Percentiles rank a stretch among this genome's conserved stretches.
Conservation (phyloP, 2,797 vertebrate species). For the Microhierax caerulescens region DNA sequence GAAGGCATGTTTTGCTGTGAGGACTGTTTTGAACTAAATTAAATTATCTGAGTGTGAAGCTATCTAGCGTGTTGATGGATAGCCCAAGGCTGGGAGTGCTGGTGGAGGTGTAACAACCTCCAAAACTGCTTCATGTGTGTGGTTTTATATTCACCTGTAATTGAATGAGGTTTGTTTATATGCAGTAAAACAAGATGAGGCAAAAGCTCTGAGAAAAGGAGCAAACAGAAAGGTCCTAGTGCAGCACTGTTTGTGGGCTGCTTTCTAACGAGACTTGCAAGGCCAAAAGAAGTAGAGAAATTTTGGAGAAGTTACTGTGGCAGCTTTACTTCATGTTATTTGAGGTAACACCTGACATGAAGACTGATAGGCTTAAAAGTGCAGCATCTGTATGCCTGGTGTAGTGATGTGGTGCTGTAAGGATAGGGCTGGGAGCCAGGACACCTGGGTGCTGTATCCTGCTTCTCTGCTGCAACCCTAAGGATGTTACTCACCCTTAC, state of each 20-base stretch:
- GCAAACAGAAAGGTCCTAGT: not conserved
- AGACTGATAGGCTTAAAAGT: not conserved
- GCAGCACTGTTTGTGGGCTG: not conserved
- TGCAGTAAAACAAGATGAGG: not conserved
- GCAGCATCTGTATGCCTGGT: constrained; percentile 2
- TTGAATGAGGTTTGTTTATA: not conserved
- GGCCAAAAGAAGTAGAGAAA: not conserved
- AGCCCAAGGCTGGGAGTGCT: not conserved
- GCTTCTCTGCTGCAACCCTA: not conserved
- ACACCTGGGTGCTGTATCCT: not conserved
- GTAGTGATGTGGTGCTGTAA: not conserved
- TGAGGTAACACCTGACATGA: not conserved
- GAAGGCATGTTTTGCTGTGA: not conserved
- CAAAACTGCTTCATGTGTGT: not conserved
- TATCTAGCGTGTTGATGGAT: not conserved
- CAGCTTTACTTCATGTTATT: not conserved
- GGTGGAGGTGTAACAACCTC: not conserved
- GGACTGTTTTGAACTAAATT: not conserved
- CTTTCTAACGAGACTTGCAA: not conserved
- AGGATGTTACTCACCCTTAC: not conserved
- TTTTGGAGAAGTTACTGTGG: not conserved
- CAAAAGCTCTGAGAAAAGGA: not conserved
- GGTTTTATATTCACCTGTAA: not conserved
- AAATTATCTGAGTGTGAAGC: not conserved
- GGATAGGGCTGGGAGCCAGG: not conserved